Evolutionary conservation across 1,140 invertebrate species (phyloP), one percentile per base, ranked within the genome.

Genomic region (Apis florea): DNA sequence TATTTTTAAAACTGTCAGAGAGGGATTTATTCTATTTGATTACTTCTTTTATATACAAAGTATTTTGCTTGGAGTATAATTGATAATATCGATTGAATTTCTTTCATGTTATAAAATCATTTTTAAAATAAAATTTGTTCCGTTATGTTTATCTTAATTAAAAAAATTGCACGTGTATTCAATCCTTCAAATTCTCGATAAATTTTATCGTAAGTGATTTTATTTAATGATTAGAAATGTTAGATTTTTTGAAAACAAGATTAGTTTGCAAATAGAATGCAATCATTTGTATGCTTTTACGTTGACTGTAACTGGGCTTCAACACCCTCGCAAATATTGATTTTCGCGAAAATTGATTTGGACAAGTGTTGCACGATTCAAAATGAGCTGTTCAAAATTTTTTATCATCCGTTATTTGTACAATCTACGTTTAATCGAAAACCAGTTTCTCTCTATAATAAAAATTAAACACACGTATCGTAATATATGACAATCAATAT

Each of bases 261-360:
- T 49, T 68, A 47, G 47, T 51, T 51, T 9, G n/a, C n/a, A 40
- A 51, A 51, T n/a, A n/a, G 66, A 68, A 68, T 24, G n/a, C 21
- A 68, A 24, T 8, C 21, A 49, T 68, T 68, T 19, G 64, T 47
- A 67, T 67, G 64, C 40, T 49, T 49, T 47, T n/a, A 12, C 21
- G 64, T 24, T 49, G 47, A 68, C 47, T 49, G 66, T 49, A 68
- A 68, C 47, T 51, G 66, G 66, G 49, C 66, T 68, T 68, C 66
- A 24, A n/a, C 40, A 51, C n/a, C 66, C 47, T 12, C 21, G 66
- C 47, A 68, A 68, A 68, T 68, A 68, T 68, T 68, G 66, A 68
- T 68, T 40, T 68, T 68, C 24, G 66, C n/a, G 66, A 68, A 68
- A 68, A 68, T 68, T 49, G 66, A 47, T 68, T 68, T n/a, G 15